phyloP scores from a whole-genome alignment of 1,140 invertebrate genomes.

The Drosophila kepulauana region DNA sequence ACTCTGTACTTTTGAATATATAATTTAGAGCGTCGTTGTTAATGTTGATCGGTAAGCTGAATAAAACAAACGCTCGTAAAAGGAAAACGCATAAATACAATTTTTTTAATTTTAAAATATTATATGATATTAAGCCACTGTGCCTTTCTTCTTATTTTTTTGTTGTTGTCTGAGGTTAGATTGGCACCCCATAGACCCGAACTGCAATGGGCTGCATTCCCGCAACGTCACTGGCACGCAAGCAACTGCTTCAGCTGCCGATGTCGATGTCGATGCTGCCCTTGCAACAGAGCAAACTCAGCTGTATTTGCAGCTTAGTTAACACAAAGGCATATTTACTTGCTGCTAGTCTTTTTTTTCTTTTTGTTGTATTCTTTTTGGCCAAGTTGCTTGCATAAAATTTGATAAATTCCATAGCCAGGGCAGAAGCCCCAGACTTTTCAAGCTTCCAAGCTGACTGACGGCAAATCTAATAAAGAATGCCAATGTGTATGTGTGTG shows the following conservation, averaged over 20 bases:
- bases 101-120: neutral
- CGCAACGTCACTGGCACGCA: slow-evolving; percentile 60
- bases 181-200: slow-evolving; percentile 69
- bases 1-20: too few species aligned
- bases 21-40: too few species aligned
- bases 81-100: too few species aligned
- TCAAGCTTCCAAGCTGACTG: slow-evolving; percentile 42
- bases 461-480: slow-evolving; percentile 73
- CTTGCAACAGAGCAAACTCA: slow-evolving; percentile 7
- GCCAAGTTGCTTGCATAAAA: slow-evolving; percentile 73
- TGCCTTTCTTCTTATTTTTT: neutral
- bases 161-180: slow-evolving; percentile 53
- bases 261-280: neutral
- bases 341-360: neutral
- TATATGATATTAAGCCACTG: slow-evolving; percentile 5
- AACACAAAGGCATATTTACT: slow-evolving; percentile 82
- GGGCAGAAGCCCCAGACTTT: slow-evolving; percentile 15
- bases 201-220: slow-evolving; percentile 59
- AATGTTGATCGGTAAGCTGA: too few species aligned
- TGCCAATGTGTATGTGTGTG: slow-evolving; percentile 5
- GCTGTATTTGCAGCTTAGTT: slow-evolving; percentile 74
- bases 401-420: slow-evolving; percentile 68
- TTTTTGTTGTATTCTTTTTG: slow-evolving; percentile 6
- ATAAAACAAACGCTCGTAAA: too few species aligned
- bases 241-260: slow-evolving; percentile 1